phyloP scores from a whole-genome alignment of 2,888 invertebrate species.

The Dione juno region DNA sequence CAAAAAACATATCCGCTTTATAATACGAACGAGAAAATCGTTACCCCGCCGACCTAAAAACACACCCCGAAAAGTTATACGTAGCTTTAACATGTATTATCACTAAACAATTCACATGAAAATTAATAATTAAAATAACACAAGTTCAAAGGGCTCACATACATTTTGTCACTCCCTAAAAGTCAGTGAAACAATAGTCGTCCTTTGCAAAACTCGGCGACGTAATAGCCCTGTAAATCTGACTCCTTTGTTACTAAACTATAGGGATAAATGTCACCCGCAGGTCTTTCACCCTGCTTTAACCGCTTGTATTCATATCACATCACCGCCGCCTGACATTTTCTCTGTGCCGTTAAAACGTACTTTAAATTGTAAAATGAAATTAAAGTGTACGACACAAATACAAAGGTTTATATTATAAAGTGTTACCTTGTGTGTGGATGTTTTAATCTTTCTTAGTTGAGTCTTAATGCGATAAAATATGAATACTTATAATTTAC shows the following conservation, averaged over 20 bases:
- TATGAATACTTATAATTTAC: not conserved
- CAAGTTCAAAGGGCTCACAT: conserved; percentile 54
- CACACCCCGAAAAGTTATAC: not conserved
- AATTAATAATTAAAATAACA: conserved; percentile 40
- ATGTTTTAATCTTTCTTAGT: not conserved
- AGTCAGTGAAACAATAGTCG: conserved; percentile 59
- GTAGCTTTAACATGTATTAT: conserved; percentile 21
- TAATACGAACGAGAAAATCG: conserved; percentile 5
- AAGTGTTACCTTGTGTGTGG: not conserved
- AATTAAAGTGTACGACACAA: not conserved
- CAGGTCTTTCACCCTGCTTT: conserved; percentile 47
- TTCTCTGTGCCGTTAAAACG: conserved; percentile 12
- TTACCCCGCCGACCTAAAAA: not conserved
- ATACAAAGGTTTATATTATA: not conserved
- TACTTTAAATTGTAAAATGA: conserved; percentile 20
- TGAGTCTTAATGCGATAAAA: not conserved
- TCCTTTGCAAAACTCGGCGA: conserved; percentile 55
- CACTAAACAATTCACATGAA: conserved; percentile 3
- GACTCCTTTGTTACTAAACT: conserved; percentile 69
- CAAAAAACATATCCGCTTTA: conserved; percentile 30
- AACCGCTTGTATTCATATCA: conserved; percentile 31
- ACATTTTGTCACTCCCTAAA: conserved; percentile 56
- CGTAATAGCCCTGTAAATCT: conserved; percentile 65
- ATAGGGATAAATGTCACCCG: conserved; percentile 71
- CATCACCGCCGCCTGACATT: conserved; percentile 20